Conservation (phyloP, 1,140 invertebrate genomes). For the Drosophila elegans region DNA sequence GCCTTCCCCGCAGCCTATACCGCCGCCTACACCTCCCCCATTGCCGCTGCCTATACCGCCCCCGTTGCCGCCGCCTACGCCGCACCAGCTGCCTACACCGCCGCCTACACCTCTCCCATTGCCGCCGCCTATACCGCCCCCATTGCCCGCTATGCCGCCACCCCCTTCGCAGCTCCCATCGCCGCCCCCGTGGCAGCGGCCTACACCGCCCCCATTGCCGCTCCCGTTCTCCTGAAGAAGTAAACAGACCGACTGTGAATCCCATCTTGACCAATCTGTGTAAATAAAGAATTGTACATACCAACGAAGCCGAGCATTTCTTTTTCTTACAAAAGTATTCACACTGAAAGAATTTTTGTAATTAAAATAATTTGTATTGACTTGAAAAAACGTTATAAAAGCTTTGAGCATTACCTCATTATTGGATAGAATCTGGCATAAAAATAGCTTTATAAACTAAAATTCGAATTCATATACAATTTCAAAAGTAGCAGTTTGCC, state of each 20-base stretch:
- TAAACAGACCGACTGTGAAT: slow-evolving; percentile 33
- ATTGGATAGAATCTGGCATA: too few species aligned
- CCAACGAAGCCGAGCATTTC: slow-evolving; percentile 8
- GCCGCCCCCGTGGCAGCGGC: slow-evolving; percentile 46
- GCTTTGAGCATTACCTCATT: too few species aligned
- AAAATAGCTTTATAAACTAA: too few species aligned
- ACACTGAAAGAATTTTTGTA: background rate
- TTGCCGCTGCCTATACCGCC: slow-evolving; percentile 58
- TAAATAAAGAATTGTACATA: slow-evolving; percentile 67
- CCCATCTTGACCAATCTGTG: slow-evolving; percentile 52
- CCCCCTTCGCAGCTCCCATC: slow-evolving; percentile 80
- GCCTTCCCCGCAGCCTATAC: slow-evolving; percentile 59
- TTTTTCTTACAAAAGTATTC: slow-evolving; percentile 1
- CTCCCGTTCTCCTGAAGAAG: slow-evolving; percentile 71
- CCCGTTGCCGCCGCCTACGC: slow-evolving; percentile 77
- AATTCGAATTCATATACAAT: too few species aligned
- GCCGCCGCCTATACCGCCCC: slow-evolving; percentile 64
- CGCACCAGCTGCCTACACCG: slow-evolving; percentile 64
- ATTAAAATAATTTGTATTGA: too few species aligned
- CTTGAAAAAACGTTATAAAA: too few species aligned
- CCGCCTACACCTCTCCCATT: slow-evolving; percentile 41
- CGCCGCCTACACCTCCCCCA: slow-evolving; percentile 49
- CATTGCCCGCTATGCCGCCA: slow-evolving; percentile 76
- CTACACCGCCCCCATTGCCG: slow-evolving; percentile 58
- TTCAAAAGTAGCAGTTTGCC: too few species aligned